These are phyloP conservation scores for Zygaena filipendulae DNA, from an alignment of 2,888 invertebrate genomes.

Conservation along the genomic window DNA sequence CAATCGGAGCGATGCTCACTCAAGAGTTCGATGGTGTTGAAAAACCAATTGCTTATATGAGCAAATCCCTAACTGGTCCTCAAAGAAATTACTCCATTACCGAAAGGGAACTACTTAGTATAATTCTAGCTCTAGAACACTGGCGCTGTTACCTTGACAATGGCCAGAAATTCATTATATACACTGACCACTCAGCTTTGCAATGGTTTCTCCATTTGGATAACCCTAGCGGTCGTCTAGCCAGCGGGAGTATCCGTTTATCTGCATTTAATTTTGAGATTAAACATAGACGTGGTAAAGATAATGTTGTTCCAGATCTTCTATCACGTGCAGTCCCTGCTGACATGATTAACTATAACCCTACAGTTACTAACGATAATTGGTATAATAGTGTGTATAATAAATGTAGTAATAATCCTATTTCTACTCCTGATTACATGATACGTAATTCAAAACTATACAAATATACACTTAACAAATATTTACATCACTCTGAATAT, in stretches of 20 bases:
- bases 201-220: conserved; percentile 14
- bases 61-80: not conserved
- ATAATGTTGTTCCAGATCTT: conserved; percentile 20
- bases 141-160: conserved; percentile 21
- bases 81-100: conserved; percentile 7
- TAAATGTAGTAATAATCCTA: conserved; percentile 10
- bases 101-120: conserved; percentile 8
- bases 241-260: conserved; percentile 20
- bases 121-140: conserved; percentile 11
- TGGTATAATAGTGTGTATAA: conserved; percentile 17
- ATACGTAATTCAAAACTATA: conserved; percentile 9
- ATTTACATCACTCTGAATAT: conserved; percentile 5
- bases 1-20: not conserved
- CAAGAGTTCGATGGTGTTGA: conserved; percentile 2
- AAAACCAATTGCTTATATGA: conserved; percentile 2
- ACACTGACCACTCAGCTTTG: conserved; percentile 13
- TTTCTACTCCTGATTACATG: conserved; percentile 15
- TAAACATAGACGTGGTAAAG: conserved; percentile 17
- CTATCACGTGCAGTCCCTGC: conserved; percentile 14
- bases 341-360: conserved; percentile 1
- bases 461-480: not conserved
- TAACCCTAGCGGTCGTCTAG: conserved; percentile 19
- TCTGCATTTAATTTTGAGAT: conserved; percentile 18
- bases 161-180: conserved; percentile 9
- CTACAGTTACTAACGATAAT: conserved; percentile 6